Evolutionary conservation across 2,797 vertebrate genomes (phyloP), one percentile per base, ranked within the genome.

Genomic region (Eulemur mongoz): DNA sequence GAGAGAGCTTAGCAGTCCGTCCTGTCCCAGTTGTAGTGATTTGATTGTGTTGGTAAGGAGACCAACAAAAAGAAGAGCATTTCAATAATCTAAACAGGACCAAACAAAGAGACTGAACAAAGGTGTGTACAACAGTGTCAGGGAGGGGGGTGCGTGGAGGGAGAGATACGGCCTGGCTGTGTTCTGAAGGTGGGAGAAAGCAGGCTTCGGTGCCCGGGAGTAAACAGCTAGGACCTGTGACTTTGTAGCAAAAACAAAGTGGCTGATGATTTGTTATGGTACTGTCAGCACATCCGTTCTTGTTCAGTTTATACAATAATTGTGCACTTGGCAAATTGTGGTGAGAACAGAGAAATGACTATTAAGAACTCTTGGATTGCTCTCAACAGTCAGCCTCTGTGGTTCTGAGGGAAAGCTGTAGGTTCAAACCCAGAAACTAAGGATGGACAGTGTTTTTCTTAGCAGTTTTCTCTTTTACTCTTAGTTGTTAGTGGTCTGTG

Each of bases 361-460:
- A 35, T 94, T 63, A 52, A 98, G 97, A 98, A 97, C 96, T 89
- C 52, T 96, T 97, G 96, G 80, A 70, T 93, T 97, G 76, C 72
- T 92, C 94, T 98, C 94, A 98, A 76, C 95, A 95, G 70, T 95
- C 94, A 96, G 75, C 93, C 97, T 97, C 88, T 98, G 93, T 52
- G 87, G 23, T 97, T 98, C 95, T 98, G 97, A 98, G 93, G 93
- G 92, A 93, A 97, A 97, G 95, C 67, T 61, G 50, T 95, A n/a
- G 94, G 78, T 97, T 98, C 95, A 96, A 90, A 83, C 63, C 81
- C 72, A 81, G 95, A 98, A 97, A 97, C 95, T 94, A 97, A 97
- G 45, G 48, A 50, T 80, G 48, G 48, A n/a, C 22, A 17, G 15
- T 81, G 17, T 73, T 84, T 94, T 80, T 91, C 95, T 76, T 91